A percentile compares a stretch with the other conserved stretches of the same genome.
phyloP scores from a whole-genome alignment of 2,888 invertebrate genomes.

The Orthonevra nobilis region DNA sequence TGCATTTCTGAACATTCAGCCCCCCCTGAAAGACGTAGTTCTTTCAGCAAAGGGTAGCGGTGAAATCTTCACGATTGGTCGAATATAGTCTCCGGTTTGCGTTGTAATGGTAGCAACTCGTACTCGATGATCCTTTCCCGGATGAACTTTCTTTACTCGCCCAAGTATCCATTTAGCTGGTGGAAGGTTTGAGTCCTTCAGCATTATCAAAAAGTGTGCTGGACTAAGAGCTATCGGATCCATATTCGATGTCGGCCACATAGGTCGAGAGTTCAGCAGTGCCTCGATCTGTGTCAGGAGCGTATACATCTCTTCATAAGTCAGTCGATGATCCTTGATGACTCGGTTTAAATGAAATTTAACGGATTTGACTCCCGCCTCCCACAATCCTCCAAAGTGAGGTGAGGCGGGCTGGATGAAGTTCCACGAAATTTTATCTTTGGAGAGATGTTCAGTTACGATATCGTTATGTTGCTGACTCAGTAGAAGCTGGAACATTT shows the following conservation, averaged over 20 bases:
- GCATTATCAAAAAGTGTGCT: conserved; percentile 10
- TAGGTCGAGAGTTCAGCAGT: conserved; percentile 33
- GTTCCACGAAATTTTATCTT: background rate
- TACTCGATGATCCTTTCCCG: conserved; percentile 31
- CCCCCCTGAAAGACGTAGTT: conserved; percentile 5
- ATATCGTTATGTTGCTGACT: background rate
- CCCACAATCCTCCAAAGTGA: conserved; percentile 30
- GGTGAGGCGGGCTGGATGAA: conserved; percentile 7
- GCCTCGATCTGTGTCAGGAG: conserved; percentile 52
- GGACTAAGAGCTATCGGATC: conserved; percentile 7
- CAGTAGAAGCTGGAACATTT: background rate
- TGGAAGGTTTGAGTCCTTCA: conserved; percentile 23
- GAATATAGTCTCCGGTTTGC: conserved; percentile 3
- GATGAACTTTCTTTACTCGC: conserved; percentile 29
- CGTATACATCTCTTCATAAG: conserved; percentile 41
- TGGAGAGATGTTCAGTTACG: background rate
- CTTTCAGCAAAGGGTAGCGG: conserved; percentile 10
- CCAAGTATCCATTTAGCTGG: conserved; percentile 50
- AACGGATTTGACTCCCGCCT: conserved; percentile 22
- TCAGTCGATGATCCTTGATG: conserved; percentile 18
- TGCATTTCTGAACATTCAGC: conserved; percentile 8
- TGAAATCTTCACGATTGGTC: conserved; percentile 36
- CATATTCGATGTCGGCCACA: conserved; percentile 26
- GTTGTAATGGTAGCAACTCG: conserved; percentile 26
- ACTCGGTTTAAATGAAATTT: conserved; percentile 35